phyloP scores from a whole-genome alignment of 2,888 invertebrate genomes.

The Pyrocoelia pectoralis region DNA sequence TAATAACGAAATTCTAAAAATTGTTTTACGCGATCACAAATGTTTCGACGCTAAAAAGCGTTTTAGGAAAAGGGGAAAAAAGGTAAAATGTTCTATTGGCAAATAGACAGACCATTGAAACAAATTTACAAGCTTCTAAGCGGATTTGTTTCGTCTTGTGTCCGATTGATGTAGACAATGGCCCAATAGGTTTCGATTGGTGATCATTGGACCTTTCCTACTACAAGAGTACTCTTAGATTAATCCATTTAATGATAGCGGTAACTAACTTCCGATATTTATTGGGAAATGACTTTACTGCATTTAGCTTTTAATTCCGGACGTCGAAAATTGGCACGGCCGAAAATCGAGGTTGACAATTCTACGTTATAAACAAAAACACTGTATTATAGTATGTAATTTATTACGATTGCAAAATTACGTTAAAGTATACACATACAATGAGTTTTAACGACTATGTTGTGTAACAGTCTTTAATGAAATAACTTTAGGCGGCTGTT shows the following conservation, averaged over 20 bases:
- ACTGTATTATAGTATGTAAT: no score
- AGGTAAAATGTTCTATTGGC: conserved; percentile 1
- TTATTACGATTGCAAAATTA: no score
- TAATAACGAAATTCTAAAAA: neutral
- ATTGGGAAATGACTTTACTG: conserved; percentile 7
- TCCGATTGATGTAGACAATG: conserved; percentile 31
- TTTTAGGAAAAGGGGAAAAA: neutral
- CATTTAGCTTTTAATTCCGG: neutral
- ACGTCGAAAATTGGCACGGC: neutral
- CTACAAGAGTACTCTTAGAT: conserved; percentile 18
- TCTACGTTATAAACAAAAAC: no score
- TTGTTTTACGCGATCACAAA: no score
- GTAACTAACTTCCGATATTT: conserved; percentile 20
- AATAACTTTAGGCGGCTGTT: no score
- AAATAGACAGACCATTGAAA: conserved; percentile 14
- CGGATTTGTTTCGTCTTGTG: conserved; percentile 30
- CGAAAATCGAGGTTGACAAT: neutral
- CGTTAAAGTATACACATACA: no score
- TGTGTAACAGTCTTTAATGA: no score
- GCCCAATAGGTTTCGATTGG: conserved; percentile 29
- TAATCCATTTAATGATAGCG: conserved; percentile 28
- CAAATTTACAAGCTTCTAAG: conserved; percentile 31
- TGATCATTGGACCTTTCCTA: conserved; percentile 29
- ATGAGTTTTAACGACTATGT: no score
- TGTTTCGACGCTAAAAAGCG: neutral